Percentiles rank a stretch among this genome's conserved stretches.
phyloP scores from a whole-genome alignment of 2,113 vertebrate species.

The Actenoides lindsayi region DNA sequence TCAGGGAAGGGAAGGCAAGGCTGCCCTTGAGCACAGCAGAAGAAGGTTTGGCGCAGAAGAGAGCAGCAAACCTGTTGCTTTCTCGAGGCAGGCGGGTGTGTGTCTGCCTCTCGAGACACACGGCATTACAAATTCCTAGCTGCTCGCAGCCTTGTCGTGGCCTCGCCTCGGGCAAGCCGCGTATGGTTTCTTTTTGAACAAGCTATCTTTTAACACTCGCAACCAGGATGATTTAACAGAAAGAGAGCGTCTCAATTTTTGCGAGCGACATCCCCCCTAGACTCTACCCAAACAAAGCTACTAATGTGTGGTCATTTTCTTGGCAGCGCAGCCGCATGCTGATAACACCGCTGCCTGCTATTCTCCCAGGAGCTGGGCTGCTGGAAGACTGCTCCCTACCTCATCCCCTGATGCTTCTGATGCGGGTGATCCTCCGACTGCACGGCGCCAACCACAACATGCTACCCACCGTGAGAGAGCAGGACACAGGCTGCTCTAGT shows the following conservation, averaged over 20 bases:
- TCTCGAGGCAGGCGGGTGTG: not conserved
- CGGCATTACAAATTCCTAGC: slow-evolving; percentile 54
- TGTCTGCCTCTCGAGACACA: slow-evolving; percentile 62
- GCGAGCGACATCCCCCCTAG: slow-evolving; percentile 77
- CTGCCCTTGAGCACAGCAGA: not conserved
- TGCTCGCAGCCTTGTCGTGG: slow-evolving; percentile 44
- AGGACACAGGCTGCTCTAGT: slow-evolving; percentile 88
- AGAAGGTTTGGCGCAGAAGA: not conserved
- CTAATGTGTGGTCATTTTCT: slow-evolving; percentile 89
- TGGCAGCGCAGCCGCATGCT: slow-evolving; percentile 79
- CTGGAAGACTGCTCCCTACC: slow-evolving; percentile 82
- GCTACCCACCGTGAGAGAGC: slow-evolving; percentile 92
- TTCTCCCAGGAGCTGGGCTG: slow-evolving; percentile 84
- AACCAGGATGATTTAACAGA: slow-evolving; percentile 83
- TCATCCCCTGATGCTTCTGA: slow-evolving; percentile 86
- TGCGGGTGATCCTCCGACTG: slow-evolving; percentile 92
- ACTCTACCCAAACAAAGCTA: slow-evolving; percentile 90
- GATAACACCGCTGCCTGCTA: slow-evolving; percentile 88
- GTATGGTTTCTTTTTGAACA: slow-evolving; percentile 76
- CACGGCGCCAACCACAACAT: slow-evolving; percentile 96
- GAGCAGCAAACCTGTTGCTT: slow-evolving; percentile 6
- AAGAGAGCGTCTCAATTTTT: slow-evolving; percentile 75
- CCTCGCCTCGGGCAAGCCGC: slow-evolving; percentile 65
- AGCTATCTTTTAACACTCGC: slow-evolving; percentile 86
- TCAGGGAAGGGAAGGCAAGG: not conserved